Percentiles rank a stretch among this genome's conserved stretches.
Evolutionary conservation across 2,888 invertebrate genomes (phyloP).

Genomic region (Mythimna ferrago): DNA sequence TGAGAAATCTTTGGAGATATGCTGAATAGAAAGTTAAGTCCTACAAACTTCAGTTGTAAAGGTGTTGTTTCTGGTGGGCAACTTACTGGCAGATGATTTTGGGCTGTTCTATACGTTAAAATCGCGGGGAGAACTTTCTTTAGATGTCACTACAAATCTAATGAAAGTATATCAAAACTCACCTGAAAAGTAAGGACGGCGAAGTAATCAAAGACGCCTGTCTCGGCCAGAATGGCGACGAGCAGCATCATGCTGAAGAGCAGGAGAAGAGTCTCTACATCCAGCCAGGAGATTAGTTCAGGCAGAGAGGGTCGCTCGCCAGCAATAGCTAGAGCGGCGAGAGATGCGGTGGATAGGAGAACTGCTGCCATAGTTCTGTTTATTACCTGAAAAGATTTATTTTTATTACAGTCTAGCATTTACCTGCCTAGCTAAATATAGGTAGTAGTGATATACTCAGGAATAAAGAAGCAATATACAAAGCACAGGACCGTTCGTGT

Average conservation of each 20-base stretch:
- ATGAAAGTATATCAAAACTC: background rate
- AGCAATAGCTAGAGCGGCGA: constrained; percentile 93
- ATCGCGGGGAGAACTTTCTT: too few relatives aligned
- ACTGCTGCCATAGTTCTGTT: constrained; percentile 96
- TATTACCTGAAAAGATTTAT: constrained; percentile 90
- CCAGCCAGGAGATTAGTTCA: constrained; percentile 96
- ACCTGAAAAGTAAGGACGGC: constrained; percentile 93
- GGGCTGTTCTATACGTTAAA: too few relatives aligned
- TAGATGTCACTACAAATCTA: background rate
- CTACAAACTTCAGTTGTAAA: too few relatives aligned
- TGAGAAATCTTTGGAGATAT: background rate
- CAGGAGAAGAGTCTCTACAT: constrained; percentile 94
- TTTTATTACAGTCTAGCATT: too few relatives aligned
- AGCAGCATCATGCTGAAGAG: constrained; percentile 97
- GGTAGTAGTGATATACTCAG: too few relatives aligned
- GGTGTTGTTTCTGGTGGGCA: too few relatives aligned
- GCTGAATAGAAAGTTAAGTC: too few relatives aligned
- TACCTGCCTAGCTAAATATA: too few relatives aligned
- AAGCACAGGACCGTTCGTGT: too few relatives aligned
- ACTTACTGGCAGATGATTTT: too few relatives aligned
- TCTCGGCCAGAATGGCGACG: constrained; percentile 96
- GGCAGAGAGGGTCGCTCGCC: constrained; percentile 94
- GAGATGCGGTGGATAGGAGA: constrained; percentile 93
- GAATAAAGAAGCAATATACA: too few relatives aligned
- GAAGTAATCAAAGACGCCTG: constrained; percentile 96